Base-by-base conservation (phyloP, 2,888 invertebrate species). In the Gastracanthus pulcherrimus region DNA sequence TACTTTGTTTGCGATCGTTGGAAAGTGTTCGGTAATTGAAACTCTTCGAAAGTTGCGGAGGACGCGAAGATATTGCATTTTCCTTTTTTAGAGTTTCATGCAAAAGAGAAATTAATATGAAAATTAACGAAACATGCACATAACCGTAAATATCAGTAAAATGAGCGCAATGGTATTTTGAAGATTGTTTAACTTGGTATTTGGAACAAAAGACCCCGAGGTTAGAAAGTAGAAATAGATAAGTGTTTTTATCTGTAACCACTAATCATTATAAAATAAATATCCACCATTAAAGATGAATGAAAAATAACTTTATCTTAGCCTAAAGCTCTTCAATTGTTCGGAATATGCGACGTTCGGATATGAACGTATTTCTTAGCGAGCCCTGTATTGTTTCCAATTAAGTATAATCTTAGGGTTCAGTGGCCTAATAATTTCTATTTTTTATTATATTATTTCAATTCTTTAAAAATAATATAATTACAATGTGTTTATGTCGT, bases 1-100 rank as follows among this genome's bases (percentile, higher is more conserved):
- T 23, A 51, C 51, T 51, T 51, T 34, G 51, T 51, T 9, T 13
- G 51, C 7, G 13, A 19, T 19, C 11, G 13, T 26, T 62, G 31
- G 62, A 62, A 62, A 62, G 62, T 62, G 62, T 62, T 19, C n/a
- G n/a, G n/a, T 62, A 36, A 62, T 62, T 62, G 62, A 62, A 62
- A 19, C 19, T 62, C 34, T 62, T 62, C 62, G 62, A 62, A 62
- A 62, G 62, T 62, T 36, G 62, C 36, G 19, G 9, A 19, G 19
- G 19, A 36, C 62, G n/a, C 11, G 11, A 26, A 55, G 55, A 23
- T 23, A 7, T 9, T n/a, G n/a, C n/a, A n/a, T n/a, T n/a, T n/a
- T n/a, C n/a, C n/a, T n/a, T n/a, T n/a, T n/a, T n/a, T n/a, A n/a
- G n/a, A n/a, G n/a, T n/a, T n/a, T n/a, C n/a, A n/a, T n/a, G n/a